Evolutionary conservation across 2,888 invertebrate genomes (phyloP).

Genomic region (Ephialtes manifestator): DNA sequence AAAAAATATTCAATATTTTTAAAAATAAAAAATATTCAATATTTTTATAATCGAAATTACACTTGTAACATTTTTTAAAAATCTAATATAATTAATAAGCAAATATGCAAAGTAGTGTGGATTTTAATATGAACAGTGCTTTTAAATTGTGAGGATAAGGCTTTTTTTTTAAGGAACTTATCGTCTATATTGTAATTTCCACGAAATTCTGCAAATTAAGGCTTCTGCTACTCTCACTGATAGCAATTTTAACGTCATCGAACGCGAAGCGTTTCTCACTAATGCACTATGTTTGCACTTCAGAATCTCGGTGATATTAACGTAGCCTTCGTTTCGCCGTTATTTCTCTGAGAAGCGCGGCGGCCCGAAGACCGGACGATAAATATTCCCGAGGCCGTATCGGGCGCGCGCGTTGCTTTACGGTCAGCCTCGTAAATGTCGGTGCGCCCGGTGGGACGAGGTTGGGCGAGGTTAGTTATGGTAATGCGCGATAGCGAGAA

Average conservation of each 20-base stretch:
- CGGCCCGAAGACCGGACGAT: conserved; percentile 54
- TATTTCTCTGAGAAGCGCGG: conserved; percentile 11
- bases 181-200: neutral
- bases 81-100: too few species aligned
- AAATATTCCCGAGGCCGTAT: conserved; percentile 68
- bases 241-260: conserved; percentile 15
- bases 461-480: conserved; percentile 73
- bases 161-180: neutral
- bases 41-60: too few species aligned
- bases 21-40: too few species aligned
- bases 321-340: conserved; percentile 29
- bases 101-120: too few species aligned
- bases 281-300: conserved; percentile 59
- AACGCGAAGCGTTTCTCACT: conserved; percentile 22
- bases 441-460: conserved; percentile 44
- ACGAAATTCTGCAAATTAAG: neutral
- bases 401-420: conserved; percentile 53
- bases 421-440: conserved; percentile 63
- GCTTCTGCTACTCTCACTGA: neutral
- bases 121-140: too few species aligned
- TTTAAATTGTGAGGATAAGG: too few species aligned
- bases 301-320: conserved; percentile 19
- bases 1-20: too few species aligned
- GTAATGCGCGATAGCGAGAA: conserved; percentile 63
- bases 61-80: too few species aligned